These are phyloP conservation scores for Zophobas morio DNA, from an alignment of 1,140 invertebrate species.

Conservation along the genomic window DNA sequence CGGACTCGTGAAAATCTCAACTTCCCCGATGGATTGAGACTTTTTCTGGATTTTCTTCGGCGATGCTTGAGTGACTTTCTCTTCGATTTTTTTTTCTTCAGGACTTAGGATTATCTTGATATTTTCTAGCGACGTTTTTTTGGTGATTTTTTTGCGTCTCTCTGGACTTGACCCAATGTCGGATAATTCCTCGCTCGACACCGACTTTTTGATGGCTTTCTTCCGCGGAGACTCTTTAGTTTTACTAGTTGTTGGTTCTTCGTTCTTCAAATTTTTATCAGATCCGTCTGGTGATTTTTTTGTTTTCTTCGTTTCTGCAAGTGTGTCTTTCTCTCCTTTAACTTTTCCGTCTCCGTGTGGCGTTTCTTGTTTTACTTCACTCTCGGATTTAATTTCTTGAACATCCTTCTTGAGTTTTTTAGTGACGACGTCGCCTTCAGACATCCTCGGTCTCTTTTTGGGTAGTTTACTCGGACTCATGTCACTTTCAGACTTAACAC, in stretches of 20 bases:
- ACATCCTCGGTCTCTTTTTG: too few species aligned
- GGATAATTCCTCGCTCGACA: not conserved
- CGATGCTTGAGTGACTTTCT: not conserved
- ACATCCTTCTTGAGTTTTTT: too few species aligned
- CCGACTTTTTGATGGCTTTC: not conserved
- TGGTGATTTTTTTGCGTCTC: not conserved
- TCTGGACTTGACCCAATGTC: not conserved
- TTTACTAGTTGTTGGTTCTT: too few species aligned
- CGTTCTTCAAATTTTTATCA: too few species aligned
- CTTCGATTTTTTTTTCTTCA: not conserved
- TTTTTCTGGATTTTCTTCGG: not conserved
- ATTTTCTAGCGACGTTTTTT: conserved; percentile 3
- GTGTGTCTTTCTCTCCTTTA: not conserved
- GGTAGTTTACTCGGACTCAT: too few species aligned
- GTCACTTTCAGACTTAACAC: not conserved
- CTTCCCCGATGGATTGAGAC: not conserved
- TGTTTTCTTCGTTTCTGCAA: not conserved
- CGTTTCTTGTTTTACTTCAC: not conserved
- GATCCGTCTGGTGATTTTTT: not conserved
- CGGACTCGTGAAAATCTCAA: too few species aligned
- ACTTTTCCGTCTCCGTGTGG: not conserved
- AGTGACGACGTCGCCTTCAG: too few species aligned
- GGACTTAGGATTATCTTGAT: not conserved
- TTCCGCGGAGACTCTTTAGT: not conserved
- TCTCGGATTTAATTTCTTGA: too few species aligned